Evolutionary conservation across 1,140 invertebrate species (phyloP), one percentile per base, ranked within the genome.

Genomic region (Drosophila suzukii): DNA sequence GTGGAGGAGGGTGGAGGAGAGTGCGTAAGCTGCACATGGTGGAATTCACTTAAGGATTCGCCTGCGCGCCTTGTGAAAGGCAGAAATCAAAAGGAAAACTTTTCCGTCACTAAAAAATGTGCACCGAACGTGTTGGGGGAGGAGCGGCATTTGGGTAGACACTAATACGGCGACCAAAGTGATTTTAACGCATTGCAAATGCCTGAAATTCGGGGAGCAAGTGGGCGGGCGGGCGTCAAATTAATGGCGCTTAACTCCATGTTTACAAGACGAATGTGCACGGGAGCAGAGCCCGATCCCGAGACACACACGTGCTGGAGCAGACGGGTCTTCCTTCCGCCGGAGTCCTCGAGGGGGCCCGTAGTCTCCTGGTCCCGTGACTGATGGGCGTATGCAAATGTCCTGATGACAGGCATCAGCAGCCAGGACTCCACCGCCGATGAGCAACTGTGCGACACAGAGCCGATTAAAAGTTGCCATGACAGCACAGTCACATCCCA

Each of bases 181-280:
- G 78, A 75, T 81, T 81, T 80, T 75, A 80, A 81, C 78, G 78
- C 72, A 75, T 65, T 81, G 78, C 63, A 70, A 75, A 76, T 71
- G 63, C 43, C 36, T 30, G 20, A 6, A 27, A 12, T 49, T 49
- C 32, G 39, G 3, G 2, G 13, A 34, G n/a, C 6, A 38, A 30
- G 55, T 13, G 59, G 54, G 32, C 24, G 61, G 44, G 0, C 39
- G 63, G 50, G 63, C 51, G 77, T 59, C 81, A 90, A 89, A 90
- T 90, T 89, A 89, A 89, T 89, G 84, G 80, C 85, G 81, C 85
- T 89, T 84, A 89, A 84, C 81, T 89, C 83, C 77, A 85, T 89
- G 84, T 89, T 89, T 89, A 89, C 84, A 90, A 89, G 85, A 89
- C 85, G 84, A 84, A 89, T 89, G 84, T 72, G 62, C 84, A 60